Evolutionary conservation across 2,797 vertebrate species (phyloP).

Genomic region (Hipposideros larvatus): DNA sequence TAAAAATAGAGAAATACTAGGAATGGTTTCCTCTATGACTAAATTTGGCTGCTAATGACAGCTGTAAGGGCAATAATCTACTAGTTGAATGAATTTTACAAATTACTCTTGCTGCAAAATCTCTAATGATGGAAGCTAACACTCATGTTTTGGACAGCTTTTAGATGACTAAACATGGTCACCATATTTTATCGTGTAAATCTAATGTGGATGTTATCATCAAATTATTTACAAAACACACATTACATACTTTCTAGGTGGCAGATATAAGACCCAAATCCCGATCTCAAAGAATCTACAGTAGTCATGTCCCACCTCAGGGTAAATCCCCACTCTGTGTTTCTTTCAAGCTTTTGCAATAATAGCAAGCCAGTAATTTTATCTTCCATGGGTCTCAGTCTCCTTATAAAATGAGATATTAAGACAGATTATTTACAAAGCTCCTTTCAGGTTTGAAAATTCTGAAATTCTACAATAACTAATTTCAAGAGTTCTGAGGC

Average conservation of each 20-base stretch:
- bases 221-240: neutral
- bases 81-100: neutral
- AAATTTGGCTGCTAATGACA: neutral
- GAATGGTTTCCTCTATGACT: neutral
- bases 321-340: neutral
- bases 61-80: neutral
- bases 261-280: neutral
- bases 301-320: neutral
- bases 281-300: slow-evolving; percentile 17
- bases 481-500: slow-evolving; percentile 4
- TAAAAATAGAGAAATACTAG: neutral
- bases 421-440: slow-evolving; percentile 35
- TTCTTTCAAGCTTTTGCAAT: neutral
- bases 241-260: neutral
- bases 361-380: neutral
- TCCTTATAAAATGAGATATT: slow-evolving; percentile 41
- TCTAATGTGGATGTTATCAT: neutral
- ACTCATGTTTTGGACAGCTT: neutral
- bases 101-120: neutral
- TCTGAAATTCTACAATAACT: slow-evolving; percentile 21
- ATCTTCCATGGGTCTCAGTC: neutral
- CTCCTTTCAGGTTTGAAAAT: slow-evolving; percentile 33
- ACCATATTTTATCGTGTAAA: neutral
- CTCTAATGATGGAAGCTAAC: slow-evolving; percentile 1
- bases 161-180: neutral